Base-by-base conservation (phyloP, 2,797 vertebrate genomes). In the Mormyrus proboscirostris region DNA sequence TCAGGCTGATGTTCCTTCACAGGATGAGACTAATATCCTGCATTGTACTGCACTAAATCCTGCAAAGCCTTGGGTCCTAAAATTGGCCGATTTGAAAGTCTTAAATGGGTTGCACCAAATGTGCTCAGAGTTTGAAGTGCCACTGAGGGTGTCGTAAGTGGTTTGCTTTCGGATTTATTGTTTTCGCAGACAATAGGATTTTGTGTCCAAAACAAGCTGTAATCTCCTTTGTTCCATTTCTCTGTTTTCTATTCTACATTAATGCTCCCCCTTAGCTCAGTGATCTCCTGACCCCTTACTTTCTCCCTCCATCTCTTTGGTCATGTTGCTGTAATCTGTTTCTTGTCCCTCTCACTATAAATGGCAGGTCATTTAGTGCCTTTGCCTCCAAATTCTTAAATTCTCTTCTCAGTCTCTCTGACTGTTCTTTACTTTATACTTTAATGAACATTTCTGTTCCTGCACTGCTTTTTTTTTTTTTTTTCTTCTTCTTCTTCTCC, bases 201-300 rank as follows among this genome's bases (percentile, higher is more conserved):
- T 65, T 94, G 92, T 95, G 92, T 95, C 90, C 94, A 93, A 90
- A 93, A 94, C 93, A 94, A 29, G 79, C 41, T 0, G 0, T 29
- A 91, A 91, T 95, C 92, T 88, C 73, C 38, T 88, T 41, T 44
- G 6, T 49, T 88, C 57, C 29, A 62, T 69, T 44, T 69, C 41
- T 33, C 88, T 85, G 89, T 90, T 90, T 90, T 90, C 57, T 73
- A 22, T 73, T 83, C 57, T 89, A 87, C 65, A 73, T 73, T 16
- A 73, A 62, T 62, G 25, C 10, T 12, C 22, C 62, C 62, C 62
- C 25, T 29, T 33, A 14, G 10, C 4, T 0, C 62, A 62, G 57
- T 25, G n/a, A 62, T 25, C 57, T 62, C 62, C 62, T 10, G 25
- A 69, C 25, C 10, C 62, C 10, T 14, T 1, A 69, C 10, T 33